Percentiles rank a stretch among this genome's conserved stretches.
These are phyloP conservation scores for Nephrocerus scutellatus DNA, from an alignment of 2,888 invertebrate genomes.

Conservation along the genomic window DNA sequence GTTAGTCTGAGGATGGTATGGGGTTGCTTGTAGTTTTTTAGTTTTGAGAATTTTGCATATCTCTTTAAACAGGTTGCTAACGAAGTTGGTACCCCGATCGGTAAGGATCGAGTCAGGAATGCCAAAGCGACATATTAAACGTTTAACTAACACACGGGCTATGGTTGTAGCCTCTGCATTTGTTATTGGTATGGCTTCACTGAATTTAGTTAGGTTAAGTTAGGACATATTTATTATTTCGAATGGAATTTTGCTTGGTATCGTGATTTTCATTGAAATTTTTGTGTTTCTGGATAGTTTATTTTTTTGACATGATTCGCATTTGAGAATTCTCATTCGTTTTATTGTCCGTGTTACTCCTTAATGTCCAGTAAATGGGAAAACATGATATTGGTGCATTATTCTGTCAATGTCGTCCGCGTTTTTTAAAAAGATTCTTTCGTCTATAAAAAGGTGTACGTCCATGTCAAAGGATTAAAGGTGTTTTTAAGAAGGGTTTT, in stretches of 20 bases:
- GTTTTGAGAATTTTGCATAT: too few species aligned
- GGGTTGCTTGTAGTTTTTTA: too few species aligned
- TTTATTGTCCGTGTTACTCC: conserved; percentile 1
- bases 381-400: conserved; percentile 1
- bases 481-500: too few species aligned
- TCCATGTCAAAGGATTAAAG: too few species aligned
- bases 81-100: conserved; percentile 1
- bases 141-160: background rate
- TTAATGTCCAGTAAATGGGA: conserved; percentile 1
- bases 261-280: too few species aligned
- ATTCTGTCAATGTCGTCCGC: background rate
- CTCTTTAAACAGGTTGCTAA: too few species aligned
- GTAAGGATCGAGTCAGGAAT: background rate
- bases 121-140: conserved; percentile 4
- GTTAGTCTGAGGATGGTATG: too few species aligned
- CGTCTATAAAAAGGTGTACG: background rate
- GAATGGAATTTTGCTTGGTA: background rate
- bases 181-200: too few species aligned
- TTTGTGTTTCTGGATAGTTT: too few species aligned
- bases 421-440: background rate
- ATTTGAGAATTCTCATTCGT: conserved; percentile 2
- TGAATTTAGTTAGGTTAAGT: too few species aligned
- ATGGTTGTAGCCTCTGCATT: too few species aligned
- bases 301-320: conserved; percentile 3
- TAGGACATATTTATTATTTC: conserved; percentile 2